A percentile compares a stretch with the other conserved stretches of the same genome.
phyloP scores from a whole-genome alignment of 2,888 invertebrate genomes.

The Gymnocheta viridis region DNA sequence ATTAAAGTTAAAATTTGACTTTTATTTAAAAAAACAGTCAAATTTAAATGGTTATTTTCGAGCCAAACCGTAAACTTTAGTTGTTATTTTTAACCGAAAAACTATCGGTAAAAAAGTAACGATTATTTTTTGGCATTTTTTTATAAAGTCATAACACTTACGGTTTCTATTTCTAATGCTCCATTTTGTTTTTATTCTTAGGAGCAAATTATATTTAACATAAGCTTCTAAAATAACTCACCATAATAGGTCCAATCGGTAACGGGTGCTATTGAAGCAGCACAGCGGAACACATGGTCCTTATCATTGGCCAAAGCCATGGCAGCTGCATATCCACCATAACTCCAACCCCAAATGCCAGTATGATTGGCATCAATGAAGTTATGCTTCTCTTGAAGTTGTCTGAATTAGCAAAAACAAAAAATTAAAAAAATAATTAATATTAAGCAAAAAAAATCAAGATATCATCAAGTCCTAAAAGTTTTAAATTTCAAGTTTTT shows the following conservation, averaged over 20 bases:
- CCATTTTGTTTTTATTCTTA: too few species aligned
- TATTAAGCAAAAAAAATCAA: neutral
- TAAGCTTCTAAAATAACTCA: slow-evolving; percentile 79
- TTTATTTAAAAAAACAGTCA: too few species aligned
- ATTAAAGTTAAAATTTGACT: too few species aligned
- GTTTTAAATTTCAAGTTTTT: neutral
- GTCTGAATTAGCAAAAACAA: slow-evolving; percentile 80
- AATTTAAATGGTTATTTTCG: too few species aligned
- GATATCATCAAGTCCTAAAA: neutral
- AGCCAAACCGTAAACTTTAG: too few species aligned
- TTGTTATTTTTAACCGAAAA: too few species aligned
- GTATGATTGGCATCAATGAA: slow-evolving; percentile 90
- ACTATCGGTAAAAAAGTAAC: too few species aligned
- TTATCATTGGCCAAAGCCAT: slow-evolving; percentile 91
- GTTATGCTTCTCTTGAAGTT: slow-evolving; percentile 84
- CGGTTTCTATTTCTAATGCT: too few species aligned
- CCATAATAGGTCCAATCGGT: slow-evolving; percentile 98
- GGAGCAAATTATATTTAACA: neutral
- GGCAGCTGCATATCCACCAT: slow-evolving; percentile 96
- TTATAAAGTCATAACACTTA: too few species aligned
- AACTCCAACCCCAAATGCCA: slow-evolving; percentile 99
- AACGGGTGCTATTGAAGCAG: slow-evolving; percentile 97
- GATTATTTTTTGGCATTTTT: too few species aligned
- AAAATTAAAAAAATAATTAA: neutral
- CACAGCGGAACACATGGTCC: slow-evolving; percentile 92